Percentiles rank a stretch among this genome's conserved stretches.
These are phyloP conservation scores for Romanogobio albipinnatus DNA, from an alignment of 2,113 vertebrate genomes.

Conservation along the genomic window DNA sequence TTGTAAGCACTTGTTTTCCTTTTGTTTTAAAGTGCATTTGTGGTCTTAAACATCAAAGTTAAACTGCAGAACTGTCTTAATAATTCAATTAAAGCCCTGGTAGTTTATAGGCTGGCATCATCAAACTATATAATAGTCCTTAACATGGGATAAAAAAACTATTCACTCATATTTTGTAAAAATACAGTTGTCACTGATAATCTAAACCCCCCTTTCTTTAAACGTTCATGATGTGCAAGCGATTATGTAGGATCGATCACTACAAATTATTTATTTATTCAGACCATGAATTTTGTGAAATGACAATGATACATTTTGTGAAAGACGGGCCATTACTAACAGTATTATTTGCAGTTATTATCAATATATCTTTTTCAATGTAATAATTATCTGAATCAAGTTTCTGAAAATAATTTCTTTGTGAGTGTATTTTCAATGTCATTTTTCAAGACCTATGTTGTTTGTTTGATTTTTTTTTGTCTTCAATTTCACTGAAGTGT, in stretches of 20 bases:
- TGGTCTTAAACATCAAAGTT: background rate
- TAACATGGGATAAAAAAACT: background rate
- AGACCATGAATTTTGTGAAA: constrained; percentile 13
- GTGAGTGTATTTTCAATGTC: background rate
- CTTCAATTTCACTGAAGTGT: background rate
- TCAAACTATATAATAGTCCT: background rate
- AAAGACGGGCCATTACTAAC: background rate
- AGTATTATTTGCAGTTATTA: background rate
- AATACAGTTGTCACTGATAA: background rate
- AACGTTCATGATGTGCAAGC: background rate
- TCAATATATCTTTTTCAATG: background rate
- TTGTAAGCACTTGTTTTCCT: background rate
- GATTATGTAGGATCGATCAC: background rate
- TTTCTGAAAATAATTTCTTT: constrained; percentile 1
- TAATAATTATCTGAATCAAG: background rate
- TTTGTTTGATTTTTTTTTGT: background rate
- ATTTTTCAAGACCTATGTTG: background rate
- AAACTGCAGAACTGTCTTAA: background rate
- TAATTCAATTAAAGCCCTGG: background rate
- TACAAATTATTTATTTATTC: constrained; percentile 5
- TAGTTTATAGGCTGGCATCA: background rate
- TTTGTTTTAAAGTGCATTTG: background rate
- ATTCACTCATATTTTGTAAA: background rate
- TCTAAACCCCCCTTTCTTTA: background rate
- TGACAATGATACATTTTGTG: constrained; percentile 1